Percentiles rank a stretch among this genome's conserved stretches.
phyloP scores from a whole-genome alignment of 2,113 vertebrate species.

The Furnarius figulus region DNA sequence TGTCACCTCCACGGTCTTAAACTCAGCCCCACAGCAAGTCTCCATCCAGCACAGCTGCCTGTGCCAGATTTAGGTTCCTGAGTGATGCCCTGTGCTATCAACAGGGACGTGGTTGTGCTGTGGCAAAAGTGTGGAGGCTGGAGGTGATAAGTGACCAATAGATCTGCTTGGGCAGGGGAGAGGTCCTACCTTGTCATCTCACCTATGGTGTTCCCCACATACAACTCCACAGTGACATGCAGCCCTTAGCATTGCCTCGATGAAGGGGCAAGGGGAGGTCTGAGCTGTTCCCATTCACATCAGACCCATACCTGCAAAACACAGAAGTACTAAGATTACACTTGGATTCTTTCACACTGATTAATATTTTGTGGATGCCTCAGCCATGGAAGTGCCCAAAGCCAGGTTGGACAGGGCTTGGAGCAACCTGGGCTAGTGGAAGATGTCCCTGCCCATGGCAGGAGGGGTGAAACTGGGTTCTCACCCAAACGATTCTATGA shows the following conservation, averaged over 20 bases:
- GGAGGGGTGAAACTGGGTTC: not conserved
- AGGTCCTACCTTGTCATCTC: not conserved
- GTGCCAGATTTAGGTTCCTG: not conserved
- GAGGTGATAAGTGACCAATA: not conserved
- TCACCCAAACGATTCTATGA: not conserved
- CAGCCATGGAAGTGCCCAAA: not conserved
- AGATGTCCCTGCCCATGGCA: not conserved
- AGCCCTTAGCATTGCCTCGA: accelerated
- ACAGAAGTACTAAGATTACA: not conserved
- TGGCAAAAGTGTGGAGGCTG: not conserved
- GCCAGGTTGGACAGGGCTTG: not conserved
- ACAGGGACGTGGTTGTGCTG: not conserved
- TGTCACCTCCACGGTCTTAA: not conserved
- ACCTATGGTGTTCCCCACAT: not conserved
- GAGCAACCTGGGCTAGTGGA: not conserved
- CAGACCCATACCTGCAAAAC: not conserved
- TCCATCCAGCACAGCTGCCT: not conserved
- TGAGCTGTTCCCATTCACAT: not conserved
- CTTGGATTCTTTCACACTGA: not conserved
- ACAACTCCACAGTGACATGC: accelerated
- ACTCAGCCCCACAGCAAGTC: not conserved
- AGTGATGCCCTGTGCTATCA: no score
- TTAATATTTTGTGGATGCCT: not conserved
- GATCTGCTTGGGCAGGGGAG: not conserved
- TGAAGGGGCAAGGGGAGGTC: not conserved